Conservation (phyloP, 2,797 vertebrate genomes). For the Coreius guichenoti region DNA sequence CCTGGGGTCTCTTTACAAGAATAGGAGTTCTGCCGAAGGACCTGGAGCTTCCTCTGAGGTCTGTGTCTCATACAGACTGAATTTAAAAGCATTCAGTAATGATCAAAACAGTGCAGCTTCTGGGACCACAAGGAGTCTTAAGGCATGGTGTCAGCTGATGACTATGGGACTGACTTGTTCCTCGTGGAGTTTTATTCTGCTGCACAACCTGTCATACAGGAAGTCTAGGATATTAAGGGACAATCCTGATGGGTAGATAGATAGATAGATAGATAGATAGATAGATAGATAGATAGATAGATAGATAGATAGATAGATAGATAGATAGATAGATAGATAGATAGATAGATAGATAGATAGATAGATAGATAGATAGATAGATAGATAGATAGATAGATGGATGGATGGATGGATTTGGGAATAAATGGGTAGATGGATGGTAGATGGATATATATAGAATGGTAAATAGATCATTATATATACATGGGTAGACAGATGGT, state of each 20-base stretch:
- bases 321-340: no score
- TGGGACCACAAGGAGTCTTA: slow-evolving; percentile 29
- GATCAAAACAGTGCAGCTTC: slow-evolving; percentile 37
- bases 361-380: neutral
- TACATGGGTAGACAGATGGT: neutral
- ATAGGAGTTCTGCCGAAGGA: slow-evolving; percentile 23
- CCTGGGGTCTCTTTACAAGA: slow-evolving; percentile 46
- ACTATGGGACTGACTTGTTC: slow-evolving; percentile 12
- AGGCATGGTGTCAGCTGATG: slow-evolving; percentile 30
- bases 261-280: neutral
- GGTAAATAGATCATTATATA: no score
- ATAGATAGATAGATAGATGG: neutral
- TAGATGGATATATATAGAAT: neutral
- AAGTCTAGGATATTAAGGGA: neutral
- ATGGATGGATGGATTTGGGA: neutral
- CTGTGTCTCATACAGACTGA: slow-evolving; percentile 12
- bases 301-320: neutral
- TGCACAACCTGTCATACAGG: neutral
- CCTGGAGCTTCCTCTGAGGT: slow-evolving; percentile 17
- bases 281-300: neutral
- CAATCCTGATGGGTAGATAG: neutral
- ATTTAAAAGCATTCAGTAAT: slow-evolving; percentile 49
- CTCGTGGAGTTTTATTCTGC: neutral
- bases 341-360: neutral
- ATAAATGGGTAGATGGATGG: neutral